Base-by-base conservation (phyloP, 2,113 vertebrate genomes). In the Notiomystis cincta region DNA sequence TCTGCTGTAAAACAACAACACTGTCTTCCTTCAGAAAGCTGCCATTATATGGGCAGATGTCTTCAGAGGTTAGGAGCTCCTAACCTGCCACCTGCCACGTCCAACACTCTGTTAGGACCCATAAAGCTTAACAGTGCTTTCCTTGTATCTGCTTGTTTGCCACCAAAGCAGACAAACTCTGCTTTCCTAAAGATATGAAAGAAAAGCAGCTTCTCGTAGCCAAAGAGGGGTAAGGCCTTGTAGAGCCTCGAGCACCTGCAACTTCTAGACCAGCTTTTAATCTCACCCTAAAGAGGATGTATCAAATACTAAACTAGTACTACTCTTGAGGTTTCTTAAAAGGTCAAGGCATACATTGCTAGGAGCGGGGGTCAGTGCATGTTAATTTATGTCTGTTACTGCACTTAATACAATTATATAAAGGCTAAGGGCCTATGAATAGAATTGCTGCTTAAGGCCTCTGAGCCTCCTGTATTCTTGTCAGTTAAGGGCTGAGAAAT, bases 391-490 rank as follows among this genome's bases (percentile, higher is more conserved):
- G 15, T 93, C 70, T 91, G 65, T 92, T 93, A 87, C 66, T 91
- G 71, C 57, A 83, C 86, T 94, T 95, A 87, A 97, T 94, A 65
- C 57, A 93, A 80, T 96, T 93, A 95, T 79, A 80, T 85, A 94
- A 93, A 97, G 86, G 94, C 94, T 87, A 91, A 96, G 87, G 89
- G 93, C 90, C 95, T 95, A 15, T 78, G 90, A 94, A 83, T 90
- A 92, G 88, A 93, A 87, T 72, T 95, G 88, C 88, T 96, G 90
- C 91, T 96, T 53, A 85, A 97, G 95, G 95, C 95, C 93, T 96
- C 71, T 47, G 79, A 95, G 82, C 51, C 82, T 96, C 82, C 85
- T 75, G 56, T 90, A 86, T 90, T 80, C 79, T 67, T 93, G 79
- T 86, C 90, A 94, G 90, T 90, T 90, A 71, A 76, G 72, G 82